Conservation (phyloP, 2,797 vertebrate genomes). For the Pelobates cultripes region DNA sequence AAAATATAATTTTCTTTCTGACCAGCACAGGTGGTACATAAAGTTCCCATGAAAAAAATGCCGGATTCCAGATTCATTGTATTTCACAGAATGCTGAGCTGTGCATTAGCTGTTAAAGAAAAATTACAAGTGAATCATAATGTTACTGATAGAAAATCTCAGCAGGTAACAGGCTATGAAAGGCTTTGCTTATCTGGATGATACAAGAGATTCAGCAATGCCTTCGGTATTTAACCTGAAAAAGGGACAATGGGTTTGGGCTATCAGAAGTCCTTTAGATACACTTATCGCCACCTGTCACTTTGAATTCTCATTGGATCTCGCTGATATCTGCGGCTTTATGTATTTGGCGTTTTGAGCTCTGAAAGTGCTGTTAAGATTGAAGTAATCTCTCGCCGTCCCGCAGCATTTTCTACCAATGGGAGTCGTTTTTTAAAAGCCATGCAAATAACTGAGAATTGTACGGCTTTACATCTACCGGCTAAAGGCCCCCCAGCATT, state of each 20-base stretch:
- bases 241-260: neutral
- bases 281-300: neutral
- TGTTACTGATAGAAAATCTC: neutral
- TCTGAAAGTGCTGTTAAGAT: no score
- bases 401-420: no score
- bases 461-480: no score
- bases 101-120: neutral
- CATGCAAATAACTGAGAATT: no score
- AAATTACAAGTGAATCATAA: neutral
- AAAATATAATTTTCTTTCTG: neutral
- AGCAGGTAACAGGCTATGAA: neutral
- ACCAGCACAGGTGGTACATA: neutral
- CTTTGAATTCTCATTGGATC: neutral
- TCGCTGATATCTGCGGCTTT: neutral
- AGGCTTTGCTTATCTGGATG: neutral
- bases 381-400: no score
- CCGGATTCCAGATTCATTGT: neutral
- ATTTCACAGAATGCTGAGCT: neutral
- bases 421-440: no score
- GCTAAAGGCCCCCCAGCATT: no score
- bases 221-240: neutral
- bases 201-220: neutral
- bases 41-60: neutral
- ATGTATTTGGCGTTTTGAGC: no score
- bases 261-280: neutral